Percentiles rank a stretch among this genome's conserved stretches.
Evolutionary conservation across 2,113 vertebrate genomes (phyloP).

Genomic region (Peromyscus californicus): DNA sequence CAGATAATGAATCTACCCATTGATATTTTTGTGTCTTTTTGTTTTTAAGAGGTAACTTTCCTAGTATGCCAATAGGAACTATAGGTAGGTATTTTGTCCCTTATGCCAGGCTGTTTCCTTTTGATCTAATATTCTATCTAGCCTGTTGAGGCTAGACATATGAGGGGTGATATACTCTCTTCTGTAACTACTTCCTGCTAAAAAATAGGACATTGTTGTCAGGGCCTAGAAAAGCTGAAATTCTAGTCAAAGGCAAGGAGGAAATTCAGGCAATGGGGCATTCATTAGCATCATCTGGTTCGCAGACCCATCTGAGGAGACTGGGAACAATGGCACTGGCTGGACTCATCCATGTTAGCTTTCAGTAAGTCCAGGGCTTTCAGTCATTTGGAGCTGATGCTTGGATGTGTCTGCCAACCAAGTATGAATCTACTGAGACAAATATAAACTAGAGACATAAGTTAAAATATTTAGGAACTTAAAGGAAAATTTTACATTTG

Average conservation of each 20-base stretch:
- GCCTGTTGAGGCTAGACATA: no score
- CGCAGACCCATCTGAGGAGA: not conserved
- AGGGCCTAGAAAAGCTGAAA: no score
- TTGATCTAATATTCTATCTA: not conserved
- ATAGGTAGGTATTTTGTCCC: not conserved
- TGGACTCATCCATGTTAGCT: not conserved
- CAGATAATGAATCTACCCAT: not conserved
- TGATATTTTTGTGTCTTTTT: not conserved
- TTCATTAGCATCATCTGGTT: no score
- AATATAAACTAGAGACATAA: not conserved
- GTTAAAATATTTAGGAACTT: not conserved
- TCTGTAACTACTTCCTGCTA: no score
- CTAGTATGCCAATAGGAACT: not conserved
- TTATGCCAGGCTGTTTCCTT: not conserved
- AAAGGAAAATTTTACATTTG: not conserved
- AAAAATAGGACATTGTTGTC: no score
- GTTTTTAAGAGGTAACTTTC: not conserved
- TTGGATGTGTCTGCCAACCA: not conserved
- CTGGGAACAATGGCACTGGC: not conserved
- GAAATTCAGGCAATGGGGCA: no score
- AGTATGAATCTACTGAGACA: not conserved
- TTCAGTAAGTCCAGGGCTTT: not conserved
- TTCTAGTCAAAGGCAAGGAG: no score
- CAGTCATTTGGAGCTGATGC: not conserved
- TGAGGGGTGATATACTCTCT: no score